These are phyloP conservation scores for Leptinotarsa juncta DNA, from an alignment of 2,888 invertebrate species.

Conservation along the genomic window DNA sequence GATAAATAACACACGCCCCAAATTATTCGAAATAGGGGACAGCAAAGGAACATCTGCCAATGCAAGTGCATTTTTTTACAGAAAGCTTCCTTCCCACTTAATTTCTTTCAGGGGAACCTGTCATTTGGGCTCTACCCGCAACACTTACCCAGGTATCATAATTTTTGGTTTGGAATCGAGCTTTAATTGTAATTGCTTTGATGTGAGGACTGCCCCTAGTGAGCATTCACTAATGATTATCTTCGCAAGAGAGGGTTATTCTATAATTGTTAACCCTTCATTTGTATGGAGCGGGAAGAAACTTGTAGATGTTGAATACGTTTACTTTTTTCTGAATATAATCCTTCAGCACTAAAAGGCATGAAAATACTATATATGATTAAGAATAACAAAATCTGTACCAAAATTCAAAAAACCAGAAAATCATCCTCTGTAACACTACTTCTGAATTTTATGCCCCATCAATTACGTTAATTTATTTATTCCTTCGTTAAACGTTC, in stretches of 20 bases:
- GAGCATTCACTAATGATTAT: background rate
- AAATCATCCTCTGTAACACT: no score
- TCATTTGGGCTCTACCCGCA: constrained; percentile 20
- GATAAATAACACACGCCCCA: constrained; percentile 50
- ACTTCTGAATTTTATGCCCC: no score
- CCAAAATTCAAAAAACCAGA: no score
- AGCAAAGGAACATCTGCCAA: constrained; percentile 39
- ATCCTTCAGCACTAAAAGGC: no score
- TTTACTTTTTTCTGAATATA: no score
- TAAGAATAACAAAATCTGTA: no score
- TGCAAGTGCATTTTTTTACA: constrained; percentile 40
- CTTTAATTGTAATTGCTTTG: constrained; percentile 7
- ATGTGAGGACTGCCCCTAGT: background rate
- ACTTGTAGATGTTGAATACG: no score
- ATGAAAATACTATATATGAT: no score
- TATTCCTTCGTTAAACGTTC: no score
- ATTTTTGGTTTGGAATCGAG: constrained; percentile 8
- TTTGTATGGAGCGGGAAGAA: background rate
- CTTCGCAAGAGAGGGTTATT: background rate
- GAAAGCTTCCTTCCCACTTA: constrained; percentile 21
- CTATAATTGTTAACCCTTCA: background rate
- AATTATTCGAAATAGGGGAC: constrained; percentile 30
- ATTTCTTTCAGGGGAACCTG: constrained; percentile 24
- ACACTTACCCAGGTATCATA: constrained; percentile 22
- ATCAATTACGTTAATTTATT: no score